Conservation (phyloP, 2,113 vertebrate species). For the Phalacrocorax brasilianus region DNA sequence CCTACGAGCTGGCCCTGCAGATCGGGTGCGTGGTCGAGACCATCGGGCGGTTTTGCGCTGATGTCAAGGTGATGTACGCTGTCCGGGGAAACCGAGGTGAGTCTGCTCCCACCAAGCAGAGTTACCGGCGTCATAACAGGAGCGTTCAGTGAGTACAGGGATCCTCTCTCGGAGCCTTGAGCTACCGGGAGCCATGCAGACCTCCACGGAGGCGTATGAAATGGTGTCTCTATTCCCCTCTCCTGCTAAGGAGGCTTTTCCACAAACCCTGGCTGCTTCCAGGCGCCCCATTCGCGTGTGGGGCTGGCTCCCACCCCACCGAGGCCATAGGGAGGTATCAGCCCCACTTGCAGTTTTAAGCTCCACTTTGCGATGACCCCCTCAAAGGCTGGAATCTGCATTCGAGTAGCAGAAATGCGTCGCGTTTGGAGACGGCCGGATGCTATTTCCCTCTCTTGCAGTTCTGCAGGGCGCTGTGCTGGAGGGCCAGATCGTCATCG, state of each 20-base stretch:
- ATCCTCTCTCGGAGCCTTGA: neutral
- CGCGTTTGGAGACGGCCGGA: accelerated
- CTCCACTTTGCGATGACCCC: accelerated
- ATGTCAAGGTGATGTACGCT: slow-evolving; percentile 70
- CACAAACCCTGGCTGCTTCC: neutral
- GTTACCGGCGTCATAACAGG: accelerated
- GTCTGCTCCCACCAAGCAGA: neutral
- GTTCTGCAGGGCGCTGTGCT: slow-evolving; percentile 26
- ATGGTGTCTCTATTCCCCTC: accelerated
- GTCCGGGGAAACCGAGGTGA: slow-evolving; percentile 74
- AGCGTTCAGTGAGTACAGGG: neutral
- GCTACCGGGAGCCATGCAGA: neutral
- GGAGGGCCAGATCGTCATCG: slow-evolving; percentile 75
- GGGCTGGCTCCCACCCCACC: neutral
- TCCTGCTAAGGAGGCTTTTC: neutral
- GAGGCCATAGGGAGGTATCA: neutral
- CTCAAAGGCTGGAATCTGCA: neutral
- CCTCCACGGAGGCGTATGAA: accelerated
- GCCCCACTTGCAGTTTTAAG: neutral
- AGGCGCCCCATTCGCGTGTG: neutral
- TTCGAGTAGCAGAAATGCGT: neutral
- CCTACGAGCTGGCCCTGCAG: slow-evolving; percentile 79
- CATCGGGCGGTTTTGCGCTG: slow-evolving; percentile 70
- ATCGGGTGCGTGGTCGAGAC: slow-evolving; percentile 70
- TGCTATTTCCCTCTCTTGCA: neutral